Conservation (phyloP, 2,797 vertebrate genomes). For the Rhabdophis nuchalis region DNA sequence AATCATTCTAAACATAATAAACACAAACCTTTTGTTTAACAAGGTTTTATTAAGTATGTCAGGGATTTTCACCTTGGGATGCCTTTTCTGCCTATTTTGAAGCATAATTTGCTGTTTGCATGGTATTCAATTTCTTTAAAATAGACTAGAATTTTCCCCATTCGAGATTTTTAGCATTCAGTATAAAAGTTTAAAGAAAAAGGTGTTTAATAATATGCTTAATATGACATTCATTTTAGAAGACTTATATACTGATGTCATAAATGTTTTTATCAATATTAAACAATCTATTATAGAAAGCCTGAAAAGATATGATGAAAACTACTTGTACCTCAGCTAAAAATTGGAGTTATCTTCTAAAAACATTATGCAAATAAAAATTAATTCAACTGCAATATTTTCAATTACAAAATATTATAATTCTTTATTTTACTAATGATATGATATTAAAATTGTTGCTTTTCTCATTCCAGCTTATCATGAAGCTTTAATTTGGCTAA, state of each 20-base stretch:
- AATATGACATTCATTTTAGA: conserved; percentile 2
- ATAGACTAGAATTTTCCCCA: conserved; percentile 4
- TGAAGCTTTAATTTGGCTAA: background rate
- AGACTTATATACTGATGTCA: fast-evolving
- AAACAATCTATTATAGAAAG: background rate
- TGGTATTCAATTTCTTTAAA: conserved; percentile 36
- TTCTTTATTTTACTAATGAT: conserved; percentile 13
- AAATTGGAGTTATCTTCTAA: background rate
- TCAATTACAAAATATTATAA: background rate
- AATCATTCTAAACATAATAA: conserved; percentile 28
- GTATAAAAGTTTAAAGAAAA: conserved; percentile 20
- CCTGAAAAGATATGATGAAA: background rate
- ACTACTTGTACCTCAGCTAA: background rate
- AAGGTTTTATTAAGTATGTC: background rate
- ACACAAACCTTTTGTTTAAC: conserved; percentile 1
- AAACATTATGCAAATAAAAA: background rate
- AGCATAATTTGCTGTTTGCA: conserved; percentile 20
- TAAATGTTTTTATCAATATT: background rate
- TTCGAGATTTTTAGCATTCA: conserved; percentile 29
- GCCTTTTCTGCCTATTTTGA: background rate
- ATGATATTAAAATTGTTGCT: background rate
- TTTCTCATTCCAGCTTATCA: background rate
- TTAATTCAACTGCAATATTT: background rate
- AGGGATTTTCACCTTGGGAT: background rate
- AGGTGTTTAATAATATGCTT: background rate